A percentile compares a stretch with the other conserved stretches of the same genome.
Conservation (phyloP, 2,797 vertebrate species). For the Onychomys torridus region DNA sequence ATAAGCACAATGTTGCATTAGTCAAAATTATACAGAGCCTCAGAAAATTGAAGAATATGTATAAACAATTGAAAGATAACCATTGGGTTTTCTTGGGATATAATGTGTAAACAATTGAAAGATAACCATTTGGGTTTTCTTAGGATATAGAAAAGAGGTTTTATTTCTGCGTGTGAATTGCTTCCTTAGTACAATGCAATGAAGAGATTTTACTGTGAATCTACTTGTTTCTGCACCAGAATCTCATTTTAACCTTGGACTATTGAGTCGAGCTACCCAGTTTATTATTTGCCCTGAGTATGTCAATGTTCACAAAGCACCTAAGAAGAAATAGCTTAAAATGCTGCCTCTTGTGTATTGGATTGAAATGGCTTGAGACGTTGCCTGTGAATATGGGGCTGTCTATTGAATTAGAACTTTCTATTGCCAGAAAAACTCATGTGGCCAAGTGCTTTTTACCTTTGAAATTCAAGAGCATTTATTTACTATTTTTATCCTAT, state of each 20-base stretch:
- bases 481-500: neutral
- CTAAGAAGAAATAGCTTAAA: neutral
- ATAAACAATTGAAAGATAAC: neutral
- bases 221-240: neutral
- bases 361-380: slow-evolving; percentile 7
- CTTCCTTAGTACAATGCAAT: slow-evolving; percentile 40
- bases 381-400: slow-evolving; percentile 10
- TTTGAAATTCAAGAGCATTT: slow-evolving; percentile 43
- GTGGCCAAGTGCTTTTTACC: neutral
- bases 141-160: neutral
- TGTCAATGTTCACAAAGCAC: neutral
- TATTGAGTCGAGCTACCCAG: neutral
- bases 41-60: slow-evolving; percentile 9
- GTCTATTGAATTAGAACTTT: slow-evolving; percentile 22
- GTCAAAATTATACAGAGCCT: neutral
- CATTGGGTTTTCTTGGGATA: neutral
- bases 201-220: neutral
- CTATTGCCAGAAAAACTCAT: neutral
- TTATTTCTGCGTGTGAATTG: neutral
- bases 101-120: neutral
- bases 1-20: neutral
- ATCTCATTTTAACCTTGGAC: neutral
- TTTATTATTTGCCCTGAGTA: neutral
- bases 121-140: neutral
- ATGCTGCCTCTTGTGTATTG: neutral